These are phyloP conservation scores for Lamellibrachia luymesi DNA, from an alignment of 1,140 invertebrate genomes.

Conservation along the genomic window DNA sequence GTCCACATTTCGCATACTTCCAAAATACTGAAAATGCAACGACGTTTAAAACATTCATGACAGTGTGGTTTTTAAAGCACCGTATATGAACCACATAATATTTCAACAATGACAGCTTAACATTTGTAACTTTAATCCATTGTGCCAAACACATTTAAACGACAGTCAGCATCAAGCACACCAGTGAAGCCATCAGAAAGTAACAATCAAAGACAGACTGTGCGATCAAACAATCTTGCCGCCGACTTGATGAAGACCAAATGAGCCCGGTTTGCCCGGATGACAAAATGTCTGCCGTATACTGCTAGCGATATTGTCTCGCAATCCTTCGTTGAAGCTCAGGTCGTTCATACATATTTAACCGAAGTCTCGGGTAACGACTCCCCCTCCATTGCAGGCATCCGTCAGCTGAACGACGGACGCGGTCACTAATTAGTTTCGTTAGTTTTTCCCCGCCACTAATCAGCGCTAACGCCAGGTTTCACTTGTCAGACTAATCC, in stretches of 20 bases:
- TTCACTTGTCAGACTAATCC: constrained; percentile 4
- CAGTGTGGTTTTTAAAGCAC: neutral
- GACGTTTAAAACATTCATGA: neutral
- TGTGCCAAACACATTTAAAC: neutral
- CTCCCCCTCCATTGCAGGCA: neutral
- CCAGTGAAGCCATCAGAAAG: neutral
- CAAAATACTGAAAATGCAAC: neutral
- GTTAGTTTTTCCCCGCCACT: neutral
- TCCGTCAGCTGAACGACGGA: neutral
- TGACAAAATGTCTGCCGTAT: neutral
- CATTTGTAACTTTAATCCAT: neutral
- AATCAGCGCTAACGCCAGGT: neutral
- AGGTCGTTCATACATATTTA: neutral
- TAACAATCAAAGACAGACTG: constrained; percentile 1
- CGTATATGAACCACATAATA: neutral
- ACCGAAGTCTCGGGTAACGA: neutral
- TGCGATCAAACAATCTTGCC: neutral
- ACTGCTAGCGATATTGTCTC: neutral
- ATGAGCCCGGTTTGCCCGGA: neutral
- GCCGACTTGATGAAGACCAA: neutral
- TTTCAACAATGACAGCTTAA: neutral
- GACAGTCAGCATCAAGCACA: neutral
- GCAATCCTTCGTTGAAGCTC: neutral
- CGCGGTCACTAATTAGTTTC: neutral
- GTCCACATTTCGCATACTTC: too few species aligned